These are phyloP conservation scores for Drosophila stalkeri DNA, from an alignment of 2,888 invertebrate genomes.

Conservation along the genomic window DNA sequence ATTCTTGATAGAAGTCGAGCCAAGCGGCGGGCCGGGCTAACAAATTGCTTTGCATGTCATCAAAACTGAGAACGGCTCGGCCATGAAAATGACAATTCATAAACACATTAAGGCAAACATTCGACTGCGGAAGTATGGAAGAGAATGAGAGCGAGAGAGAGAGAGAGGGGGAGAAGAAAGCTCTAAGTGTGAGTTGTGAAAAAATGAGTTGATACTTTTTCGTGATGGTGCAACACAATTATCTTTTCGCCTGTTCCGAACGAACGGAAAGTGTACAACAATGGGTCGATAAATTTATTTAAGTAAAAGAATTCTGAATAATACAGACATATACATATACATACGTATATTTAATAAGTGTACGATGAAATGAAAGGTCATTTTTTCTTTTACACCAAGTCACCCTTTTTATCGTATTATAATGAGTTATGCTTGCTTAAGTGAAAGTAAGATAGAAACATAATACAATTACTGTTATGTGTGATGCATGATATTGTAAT, in stretches of 20 bases:
- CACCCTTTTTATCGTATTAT: not conserved
- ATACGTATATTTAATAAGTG: too few species aligned
- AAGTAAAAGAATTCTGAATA: conserved; percentile 2
- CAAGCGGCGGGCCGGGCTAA: conserved; percentile 23
- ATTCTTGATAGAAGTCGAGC: conserved; percentile 35
- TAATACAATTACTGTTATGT: conserved; percentile 9
- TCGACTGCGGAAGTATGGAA: not conserved
- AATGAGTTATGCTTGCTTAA: conserved; percentile 22
- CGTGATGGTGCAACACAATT: conserved; percentile 47
- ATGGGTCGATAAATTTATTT: conserved; percentile 7
- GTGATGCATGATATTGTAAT: conserved; percentile 6
- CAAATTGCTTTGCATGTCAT: conserved; percentile 58
- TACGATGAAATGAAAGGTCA: not conserved
- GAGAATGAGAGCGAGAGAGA: not conserved
- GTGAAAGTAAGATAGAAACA: not conserved
- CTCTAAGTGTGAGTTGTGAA: conserved; percentile 28
- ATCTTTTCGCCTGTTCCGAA: conserved; percentile 20
- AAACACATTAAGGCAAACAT: conserved; percentile 65
- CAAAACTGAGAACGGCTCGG: conserved; percentile 31
- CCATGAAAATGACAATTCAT: conserved; percentile 50
- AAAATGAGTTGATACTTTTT: conserved; percentile 30
- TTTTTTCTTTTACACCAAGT: not conserved
- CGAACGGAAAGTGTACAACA: conserved; percentile 12
- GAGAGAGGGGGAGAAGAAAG: not conserved
- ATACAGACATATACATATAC: not conserved